phyloP scores from a whole-genome alignment of 2,113 vertebrate species.

The Neopipo cinnamomea region DNA sequence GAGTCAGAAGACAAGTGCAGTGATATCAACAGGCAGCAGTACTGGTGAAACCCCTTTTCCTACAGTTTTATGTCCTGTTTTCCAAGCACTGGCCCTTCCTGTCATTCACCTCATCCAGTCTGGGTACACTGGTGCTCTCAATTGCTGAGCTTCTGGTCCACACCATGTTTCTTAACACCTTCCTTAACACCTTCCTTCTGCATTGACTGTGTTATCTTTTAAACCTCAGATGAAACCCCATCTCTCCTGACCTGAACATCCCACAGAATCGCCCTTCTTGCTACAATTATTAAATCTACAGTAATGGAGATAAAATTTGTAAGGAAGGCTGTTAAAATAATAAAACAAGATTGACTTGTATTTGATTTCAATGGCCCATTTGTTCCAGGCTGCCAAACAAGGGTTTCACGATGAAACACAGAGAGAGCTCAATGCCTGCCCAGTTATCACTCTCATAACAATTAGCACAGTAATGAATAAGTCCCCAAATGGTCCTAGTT shows the following conservation, averaged over 20 bases:
- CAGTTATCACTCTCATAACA: slow-evolving; percentile 3
- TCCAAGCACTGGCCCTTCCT: not conserved
- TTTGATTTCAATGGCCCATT: slow-evolving; percentile 17
- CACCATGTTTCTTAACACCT: not conserved
- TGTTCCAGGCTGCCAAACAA: slow-evolving; percentile 20
- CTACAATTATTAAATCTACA: not conserved
- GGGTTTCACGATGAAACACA: not conserved
- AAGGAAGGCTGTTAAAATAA: slow-evolving; percentile 7
- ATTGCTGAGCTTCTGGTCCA: not conserved
- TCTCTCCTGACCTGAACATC: not conserved
- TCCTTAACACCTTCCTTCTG: not conserved
- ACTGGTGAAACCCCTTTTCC: not conserved
- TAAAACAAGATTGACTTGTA: not conserved
- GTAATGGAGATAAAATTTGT: not conserved
- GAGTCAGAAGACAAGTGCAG: not conserved
- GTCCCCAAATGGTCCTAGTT: slow-evolving; percentile 31
- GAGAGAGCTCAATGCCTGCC: not conserved
- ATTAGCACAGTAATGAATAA: slow-evolving; percentile 51
- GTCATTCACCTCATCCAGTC: not conserved
- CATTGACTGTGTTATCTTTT: not conserved
- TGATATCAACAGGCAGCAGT: not conserved
- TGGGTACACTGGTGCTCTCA: not conserved
- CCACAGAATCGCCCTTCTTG: not conserved
- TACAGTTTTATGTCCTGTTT: not conserved
- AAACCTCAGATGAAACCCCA: not conserved